Evolutionary conservation across 1,140 invertebrate species (phyloP).

Genomic region (Drosophila tristis): DNA sequence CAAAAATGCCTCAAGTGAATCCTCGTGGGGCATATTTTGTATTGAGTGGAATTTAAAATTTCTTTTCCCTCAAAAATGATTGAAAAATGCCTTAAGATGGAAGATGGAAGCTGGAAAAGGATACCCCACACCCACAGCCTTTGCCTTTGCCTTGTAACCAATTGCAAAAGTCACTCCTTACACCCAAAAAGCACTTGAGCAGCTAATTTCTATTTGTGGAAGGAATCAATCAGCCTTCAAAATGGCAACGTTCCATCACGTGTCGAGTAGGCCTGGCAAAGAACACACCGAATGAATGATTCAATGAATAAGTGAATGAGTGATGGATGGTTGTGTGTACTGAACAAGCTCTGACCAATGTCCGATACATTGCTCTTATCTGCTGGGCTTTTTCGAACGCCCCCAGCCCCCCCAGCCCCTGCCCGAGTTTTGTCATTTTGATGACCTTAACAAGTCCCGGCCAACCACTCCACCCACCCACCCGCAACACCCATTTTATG

Average conservation of each 20-base stretch:
- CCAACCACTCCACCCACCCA: not conserved
- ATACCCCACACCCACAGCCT: too few relatives aligned
- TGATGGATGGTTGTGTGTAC: slow-evolving; percentile 35
- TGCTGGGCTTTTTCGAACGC: slow-evolving; percentile 10
- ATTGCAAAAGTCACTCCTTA: slow-evolving; percentile 17
- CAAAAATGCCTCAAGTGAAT: too few relatives aligned
- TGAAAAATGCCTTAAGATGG: too few relatives aligned
- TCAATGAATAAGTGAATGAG: not conserved
- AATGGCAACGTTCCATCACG: slow-evolving; percentile 34
- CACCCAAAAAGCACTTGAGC: slow-evolving; percentile 13
- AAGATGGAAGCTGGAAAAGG: too few relatives aligned
- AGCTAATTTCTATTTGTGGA: slow-evolving; percentile 32
- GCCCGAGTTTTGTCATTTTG: slow-evolving; percentile 43
- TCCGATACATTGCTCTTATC: slow-evolving; percentile 29
- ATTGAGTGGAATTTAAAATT: too few relatives aligned
- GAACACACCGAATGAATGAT: too few relatives aligned
- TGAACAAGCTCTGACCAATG: slow-evolving; percentile 19
- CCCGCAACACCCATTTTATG: slow-evolving; percentile 18
- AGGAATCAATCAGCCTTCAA: slow-evolving; percentile 38
- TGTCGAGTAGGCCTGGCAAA: not conserved
- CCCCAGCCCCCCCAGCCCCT: not conserved
- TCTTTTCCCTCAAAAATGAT: too few relatives aligned
- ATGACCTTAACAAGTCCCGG: slow-evolving; percentile 36
- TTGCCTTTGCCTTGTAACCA: too few relatives aligned
- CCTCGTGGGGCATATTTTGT: too few relatives aligned